Base-by-base conservation (phyloP, 2,797 vertebrate genomes). In the Ataeniobius toweri region DNA sequence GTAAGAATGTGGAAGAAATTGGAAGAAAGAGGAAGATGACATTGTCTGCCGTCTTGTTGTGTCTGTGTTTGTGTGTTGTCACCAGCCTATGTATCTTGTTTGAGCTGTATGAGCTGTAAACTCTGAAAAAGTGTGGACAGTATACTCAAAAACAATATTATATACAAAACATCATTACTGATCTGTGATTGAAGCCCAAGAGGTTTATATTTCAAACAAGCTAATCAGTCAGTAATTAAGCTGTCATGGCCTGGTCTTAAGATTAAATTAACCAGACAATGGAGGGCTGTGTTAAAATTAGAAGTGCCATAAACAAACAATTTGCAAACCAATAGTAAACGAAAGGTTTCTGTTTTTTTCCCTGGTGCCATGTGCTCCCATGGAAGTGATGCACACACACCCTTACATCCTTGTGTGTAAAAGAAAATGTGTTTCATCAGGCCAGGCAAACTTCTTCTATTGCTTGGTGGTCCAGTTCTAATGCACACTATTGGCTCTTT, bases 1-100 rank as follows among this genome's bases (percentile, higher is more conserved):
- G 28, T 46, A 65, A 65, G 72, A 83, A 68, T 76, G 68, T 73
- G 75, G 78, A 31, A 36, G 36, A 36, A 36, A 36, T 36, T 83
- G 31, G 73, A 24, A 26, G 18, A 59, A 71, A 75, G 53, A 73
- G 44, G 75, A 56, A 85, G 71, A 55, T 6, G 46, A 26, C 26
- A 5, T 76, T 39, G 76, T n/a, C 61, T 73, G 46, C 12, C 63
- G 24, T 22, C 63, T 41, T 20, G 36, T 65, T 36, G 20, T 65
- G 18, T 63, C 28, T 8, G 61, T 10, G 36, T 41, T 41, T 78
- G 51, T 81, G 63, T 65, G 48, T 72, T 41, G 61, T 83, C 70
- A 8, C 55, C 1, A 28, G 79, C 48, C 13, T 36, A 8, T 70
- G 7, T 14, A 65, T 77, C 68, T 59, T 58, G 67, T 76, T 73